These are phyloP conservation scores for Decapterus maruadsi DNA, from an alignment of 2,797 vertebrate genomes.

Conservation along the genomic window DNA sequence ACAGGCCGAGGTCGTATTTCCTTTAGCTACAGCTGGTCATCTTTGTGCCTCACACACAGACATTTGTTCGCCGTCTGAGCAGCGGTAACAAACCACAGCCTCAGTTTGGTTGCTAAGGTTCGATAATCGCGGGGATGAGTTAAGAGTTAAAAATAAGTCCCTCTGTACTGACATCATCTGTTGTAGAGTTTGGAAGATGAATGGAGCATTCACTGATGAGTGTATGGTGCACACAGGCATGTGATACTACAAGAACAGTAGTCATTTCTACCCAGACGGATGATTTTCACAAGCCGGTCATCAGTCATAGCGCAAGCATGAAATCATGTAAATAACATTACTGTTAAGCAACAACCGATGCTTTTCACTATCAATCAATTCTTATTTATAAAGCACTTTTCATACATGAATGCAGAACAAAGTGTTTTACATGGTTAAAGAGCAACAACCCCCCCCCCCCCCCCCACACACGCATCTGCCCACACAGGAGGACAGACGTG, in stretches of 20 bases:
- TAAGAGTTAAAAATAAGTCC: background rate
- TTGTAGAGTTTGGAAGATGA: background rate
- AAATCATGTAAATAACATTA: background rate
- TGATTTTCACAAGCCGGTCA: background rate
- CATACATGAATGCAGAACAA: too few species aligned
- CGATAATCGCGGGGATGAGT: background rate
- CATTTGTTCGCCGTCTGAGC: background rate
- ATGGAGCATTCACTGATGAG: background rate
- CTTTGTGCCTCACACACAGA: background rate
- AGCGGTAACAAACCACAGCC: background rate
- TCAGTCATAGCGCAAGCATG: background rate
- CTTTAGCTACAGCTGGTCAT: background rate
- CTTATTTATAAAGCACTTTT: too few species aligned
- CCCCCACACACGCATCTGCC: too few species aligned
- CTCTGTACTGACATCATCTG: background rate
- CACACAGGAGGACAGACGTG: too few species aligned
- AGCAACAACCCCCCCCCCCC: too few species aligned
- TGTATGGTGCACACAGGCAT: too few species aligned
- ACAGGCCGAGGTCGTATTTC: background rate
- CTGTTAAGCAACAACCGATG: background rate
- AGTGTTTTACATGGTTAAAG: too few species aligned
- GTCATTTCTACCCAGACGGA: background rate
- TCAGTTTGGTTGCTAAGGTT: background rate
- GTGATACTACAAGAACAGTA: background rate
- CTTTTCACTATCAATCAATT: background rate